Evolutionary conservation across 2,797 vertebrate genomes (phyloP), one percentile per base, ranked within the genome.

Genomic region (Podargus strigoides): DNA sequence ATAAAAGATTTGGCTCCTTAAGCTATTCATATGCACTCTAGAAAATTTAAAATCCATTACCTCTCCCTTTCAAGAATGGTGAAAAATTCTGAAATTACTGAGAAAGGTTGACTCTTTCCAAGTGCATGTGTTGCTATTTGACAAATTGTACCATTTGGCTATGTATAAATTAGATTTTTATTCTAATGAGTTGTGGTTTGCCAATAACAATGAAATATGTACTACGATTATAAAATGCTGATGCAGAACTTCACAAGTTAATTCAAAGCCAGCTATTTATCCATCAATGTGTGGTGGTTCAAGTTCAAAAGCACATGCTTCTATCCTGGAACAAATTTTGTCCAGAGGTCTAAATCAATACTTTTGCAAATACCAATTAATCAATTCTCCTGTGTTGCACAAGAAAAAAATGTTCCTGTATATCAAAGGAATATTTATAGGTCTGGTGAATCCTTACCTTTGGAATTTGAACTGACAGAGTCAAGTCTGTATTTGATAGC

Each of bases 181-280:
- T 87, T 77, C 58, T 77, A 91, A 77, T 64, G 62, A 87, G 42
- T 56, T 63, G 64, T 85, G 81, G 75, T 83, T 93, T 93, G 60
- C 85, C 79, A 85, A 21, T 96, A 75, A 87, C 92, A 93, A 77
- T 92, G 32, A 93, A 92, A 80, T 83, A 87, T 18, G 30, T 64
- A 52, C 79, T 94, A 80, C 92, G 97, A 90, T 97, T 95, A 92
- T 92, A 94, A 97, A 95, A 97, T 95, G 85, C 72, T 87, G 90
- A 77, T 77, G 49, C 36, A 70, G 81, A 85, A 37, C 60, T 90
- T 90, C 60, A 44, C n/a, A 83, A 67, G 32, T 82, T 73, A 94
- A 74, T 72, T 77, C 37, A 70, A 83, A n/a, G 64, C 41, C 68
- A 90, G 53, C 52, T 82, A 79, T 68, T 78, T 58, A 85, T 89